These are phyloP conservation scores for Myripristis jacobus DNA, from an alignment of 2,797 vertebrate species.

Conservation along the genomic window DNA sequence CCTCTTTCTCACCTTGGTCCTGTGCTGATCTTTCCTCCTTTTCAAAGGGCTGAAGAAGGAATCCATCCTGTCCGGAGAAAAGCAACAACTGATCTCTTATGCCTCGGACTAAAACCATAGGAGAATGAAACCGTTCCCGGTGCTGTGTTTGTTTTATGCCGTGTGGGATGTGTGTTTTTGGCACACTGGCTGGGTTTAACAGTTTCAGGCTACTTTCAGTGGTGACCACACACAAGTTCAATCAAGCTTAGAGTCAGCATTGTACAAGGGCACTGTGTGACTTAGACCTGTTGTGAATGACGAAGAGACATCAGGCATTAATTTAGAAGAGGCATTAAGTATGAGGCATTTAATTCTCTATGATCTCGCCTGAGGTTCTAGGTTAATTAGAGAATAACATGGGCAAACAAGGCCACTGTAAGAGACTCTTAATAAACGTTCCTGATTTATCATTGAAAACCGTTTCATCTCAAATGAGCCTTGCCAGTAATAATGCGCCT, in stretches of 20 bases:
- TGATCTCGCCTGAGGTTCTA: slow-evolving; percentile 51
- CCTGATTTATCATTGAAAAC: slow-evolving; percentile 47
- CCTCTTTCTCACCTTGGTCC: slow-evolving; percentile 71
- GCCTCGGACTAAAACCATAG: too few species aligned
- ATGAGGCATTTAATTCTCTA: slow-evolving; percentile 38
- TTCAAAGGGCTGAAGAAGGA: slow-evolving; percentile 63
- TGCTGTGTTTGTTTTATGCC: too few species aligned
- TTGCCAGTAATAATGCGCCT: slow-evolving; percentile 38
- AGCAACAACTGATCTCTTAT: too few species aligned
- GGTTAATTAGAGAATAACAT: slow-evolving; percentile 63
- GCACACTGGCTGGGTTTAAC: too few species aligned
- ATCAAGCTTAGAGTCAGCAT: slow-evolving; percentile 9
- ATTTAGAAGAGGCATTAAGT: slow-evolving; percentile 53
- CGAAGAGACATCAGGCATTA: slow-evolving; percentile 37
- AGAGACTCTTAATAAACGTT: slow-evolving; percentile 61
- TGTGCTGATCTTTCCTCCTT: slow-evolving; percentile 66
- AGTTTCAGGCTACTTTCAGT: too few species aligned
- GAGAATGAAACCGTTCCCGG: too few species aligned
- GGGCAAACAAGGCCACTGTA: slow-evolving; percentile 48
- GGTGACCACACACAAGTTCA: not conserved
- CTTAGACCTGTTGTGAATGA: slow-evolving; percentile 25
- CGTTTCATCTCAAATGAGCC: slow-evolving; percentile 21
- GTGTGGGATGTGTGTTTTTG: too few species aligned
- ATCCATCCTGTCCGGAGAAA: slow-evolving; percentile 69
- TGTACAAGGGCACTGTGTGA: slow-evolving; percentile 24